Evolutionary conservation across 2,888 invertebrate species (phyloP).

Genomic region (Euclidia mi): DNA sequence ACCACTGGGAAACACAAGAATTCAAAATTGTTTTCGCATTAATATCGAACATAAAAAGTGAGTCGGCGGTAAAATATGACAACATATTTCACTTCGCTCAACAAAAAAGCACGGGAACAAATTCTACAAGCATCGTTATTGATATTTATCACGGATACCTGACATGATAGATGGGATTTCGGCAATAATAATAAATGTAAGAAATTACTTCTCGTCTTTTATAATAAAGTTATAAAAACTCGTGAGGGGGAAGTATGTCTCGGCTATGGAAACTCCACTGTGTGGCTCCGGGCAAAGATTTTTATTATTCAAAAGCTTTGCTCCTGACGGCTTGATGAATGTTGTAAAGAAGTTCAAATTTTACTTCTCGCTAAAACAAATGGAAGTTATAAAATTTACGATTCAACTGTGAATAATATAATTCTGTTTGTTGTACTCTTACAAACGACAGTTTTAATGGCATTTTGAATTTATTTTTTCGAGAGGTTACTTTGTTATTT

Average conservation of each 20-base stretch:
- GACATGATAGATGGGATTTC: slow-evolving; percentile 60
- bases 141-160: slow-evolving; percentile 60
- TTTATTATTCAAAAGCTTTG: slow-evolving; percentile 86
- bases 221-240: slow-evolving; percentile 62
- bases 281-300: slow-evolving; percentile 63
- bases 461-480: slow-evolving; percentile 44
- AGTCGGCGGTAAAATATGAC: slow-evolving; percentile 51
- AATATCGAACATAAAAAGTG: slow-evolving; percentile 42
- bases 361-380: slow-evolving; percentile 77
- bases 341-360: slow-evolving; percentile 83
- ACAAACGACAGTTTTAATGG: slow-evolving; percentile 51
- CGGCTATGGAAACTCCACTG: slow-evolving; percentile 46
- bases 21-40: slow-evolving; percentile 39
- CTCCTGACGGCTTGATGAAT: slow-evolving; percentile 85
- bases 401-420: slow-evolving; percentile 67
- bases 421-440: slow-evolving; percentile 61
- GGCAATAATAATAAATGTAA: slow-evolving; percentile 70
- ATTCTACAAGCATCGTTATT: slow-evolving; percentile 56
- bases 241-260: slow-evolving; percentile 54
- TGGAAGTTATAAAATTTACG: slow-evolving; percentile 73
- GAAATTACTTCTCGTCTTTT: slow-evolving; percentile 63
- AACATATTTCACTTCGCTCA: slow-evolving; percentile 50
- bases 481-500: slow-evolving; percentile 33
- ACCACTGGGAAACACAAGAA: slow-evolving; percentile 8
- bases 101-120: slow-evolving; percentile 51